Evolutionary conservation across 37 sponge, comb jelly and placozoan species (phyloP), one percentile per base, ranked within the genome.

Genomic region (Trichoplax adhaerens): DNA sequence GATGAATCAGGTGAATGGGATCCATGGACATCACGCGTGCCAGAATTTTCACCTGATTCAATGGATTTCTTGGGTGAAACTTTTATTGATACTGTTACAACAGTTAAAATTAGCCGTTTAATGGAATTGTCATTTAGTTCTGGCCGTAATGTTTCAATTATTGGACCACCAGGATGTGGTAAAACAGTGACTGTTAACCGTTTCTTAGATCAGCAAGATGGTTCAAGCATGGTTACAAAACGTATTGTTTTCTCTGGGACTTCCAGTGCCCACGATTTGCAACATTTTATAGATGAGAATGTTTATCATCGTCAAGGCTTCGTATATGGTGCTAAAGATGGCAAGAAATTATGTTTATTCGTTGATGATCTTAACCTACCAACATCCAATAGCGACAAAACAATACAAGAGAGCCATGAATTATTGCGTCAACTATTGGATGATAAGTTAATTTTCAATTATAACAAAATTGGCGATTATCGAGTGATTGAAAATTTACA

Each of bases 1-100:
- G 93, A 92, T 71, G 93, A 92, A 83, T 84, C 86, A 29, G 93
- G 93, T 58, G 93, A 92, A 62, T 92, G 87, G 86, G 88, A 92
- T 60, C 77, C 79, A 61, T 92, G 93, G 93, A 77, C 70, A 68
- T 47, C 57, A 3, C 3, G 6, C 50, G 4, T 5, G 49, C 67
- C 4, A 65, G 49, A 52, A 65, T 65, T 52, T 65, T 50, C 62
- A 60, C 62, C 62, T 12, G 12, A 12, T 12, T 10, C 52, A 52
- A 4, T 65, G 6, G 50, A 65, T 65, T 65, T 65, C 52, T 52
- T 50, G 6, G 6, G 67, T 52, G 67, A 65, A 50, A 65, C 5
- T 5, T 4, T 4, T 4, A 65, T 6, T 5, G 6, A 5, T 5
- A 52, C 50, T 65, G 50, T 52, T 5, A 52, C 49, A 52, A 52